phyloP scores from a whole-genome alignment of 2,888 invertebrate species.

The Odontothrips loti region DNA sequence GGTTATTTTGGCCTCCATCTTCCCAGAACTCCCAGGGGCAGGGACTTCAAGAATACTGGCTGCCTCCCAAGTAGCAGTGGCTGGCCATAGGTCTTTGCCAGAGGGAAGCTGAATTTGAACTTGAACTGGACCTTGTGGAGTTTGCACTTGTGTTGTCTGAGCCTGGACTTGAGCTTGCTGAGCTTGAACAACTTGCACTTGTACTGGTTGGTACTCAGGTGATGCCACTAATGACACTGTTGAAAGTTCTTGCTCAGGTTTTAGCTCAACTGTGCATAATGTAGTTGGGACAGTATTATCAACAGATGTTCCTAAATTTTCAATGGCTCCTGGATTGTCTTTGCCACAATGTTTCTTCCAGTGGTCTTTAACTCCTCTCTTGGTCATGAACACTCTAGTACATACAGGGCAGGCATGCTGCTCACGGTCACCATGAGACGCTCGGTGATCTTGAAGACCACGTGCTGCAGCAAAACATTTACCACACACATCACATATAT shows the following conservation, averaged over 20 bases:
- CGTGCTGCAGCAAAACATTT: constrained; percentile 31
- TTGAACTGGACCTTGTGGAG: neutral
- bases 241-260: neutral
- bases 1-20: neutral
- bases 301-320: neutral
- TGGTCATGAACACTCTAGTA: constrained; percentile 8
- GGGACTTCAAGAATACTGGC: neutral
- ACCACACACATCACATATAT: constrained; percentile 34
- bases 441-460: neutral
- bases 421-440: neutral
- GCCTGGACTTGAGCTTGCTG: neutral
- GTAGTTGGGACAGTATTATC: neutral
- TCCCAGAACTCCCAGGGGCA: neutral
- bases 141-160: neutral
- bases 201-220: neutral
- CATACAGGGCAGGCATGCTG: constrained; percentile 5
- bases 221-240: neutral
- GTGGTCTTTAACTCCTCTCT: neutral
- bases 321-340: neutral
- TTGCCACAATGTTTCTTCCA: constrained; percentile 12
- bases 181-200: neutral
- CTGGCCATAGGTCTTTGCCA: constrained; percentile 1
- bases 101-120: neutral
- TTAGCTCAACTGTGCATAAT: neutral
- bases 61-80: neutral